A percentile compares a stretch with the other conserved stretches of the same genome.
Conservation (phyloP, 2,888 invertebrate species). For the Lissonota sp. region DNA sequence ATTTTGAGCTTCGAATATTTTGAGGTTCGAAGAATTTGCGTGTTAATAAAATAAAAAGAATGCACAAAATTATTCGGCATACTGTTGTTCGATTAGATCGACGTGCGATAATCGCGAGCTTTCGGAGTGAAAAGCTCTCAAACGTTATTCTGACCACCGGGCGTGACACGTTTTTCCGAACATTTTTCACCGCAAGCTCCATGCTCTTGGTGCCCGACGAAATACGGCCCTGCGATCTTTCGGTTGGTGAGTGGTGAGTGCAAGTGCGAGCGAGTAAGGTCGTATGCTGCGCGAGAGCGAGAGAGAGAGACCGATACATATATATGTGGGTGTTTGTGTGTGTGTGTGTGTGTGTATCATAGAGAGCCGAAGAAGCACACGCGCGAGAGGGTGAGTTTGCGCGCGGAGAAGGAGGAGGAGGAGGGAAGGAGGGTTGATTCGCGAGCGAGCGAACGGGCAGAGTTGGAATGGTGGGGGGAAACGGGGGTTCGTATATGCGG, state of each 20-base stretch:
- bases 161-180: conserved; percentile 1
- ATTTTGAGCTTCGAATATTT: too few relatives aligned
- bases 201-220: neutral
- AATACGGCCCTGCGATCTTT: conserved; percentile 62
- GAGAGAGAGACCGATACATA: conserved; percentile 48
- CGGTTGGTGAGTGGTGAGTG: conserved; percentile 41
- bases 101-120: neutral
- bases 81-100: neutral
- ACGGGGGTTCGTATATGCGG: conserved; percentile 69
- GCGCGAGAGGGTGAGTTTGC: neutral
- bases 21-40: too few relatives aligned
- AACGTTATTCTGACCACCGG: neutral
- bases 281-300: conserved; percentile 11
- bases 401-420: conserved; percentile 29
- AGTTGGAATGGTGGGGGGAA: conserved; percentile 72
- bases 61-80: too few relatives aligned
- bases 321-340: too few relatives aligned
- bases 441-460: conserved; percentile 24
- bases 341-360: conserved; percentile 50
- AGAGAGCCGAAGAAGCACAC: conserved; percentile 37
- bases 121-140: neutral
- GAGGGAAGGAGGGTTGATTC: conserved; percentile 44
- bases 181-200: neutral
- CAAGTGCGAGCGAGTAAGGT: conserved; percentile 57
- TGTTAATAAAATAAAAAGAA: too few relatives aligned